Evolutionary conservation across 1,140 invertebrate species (phyloP), one percentile per base, ranked within the genome.

Genomic region (Mycetomoellerius zeteki): DNA sequence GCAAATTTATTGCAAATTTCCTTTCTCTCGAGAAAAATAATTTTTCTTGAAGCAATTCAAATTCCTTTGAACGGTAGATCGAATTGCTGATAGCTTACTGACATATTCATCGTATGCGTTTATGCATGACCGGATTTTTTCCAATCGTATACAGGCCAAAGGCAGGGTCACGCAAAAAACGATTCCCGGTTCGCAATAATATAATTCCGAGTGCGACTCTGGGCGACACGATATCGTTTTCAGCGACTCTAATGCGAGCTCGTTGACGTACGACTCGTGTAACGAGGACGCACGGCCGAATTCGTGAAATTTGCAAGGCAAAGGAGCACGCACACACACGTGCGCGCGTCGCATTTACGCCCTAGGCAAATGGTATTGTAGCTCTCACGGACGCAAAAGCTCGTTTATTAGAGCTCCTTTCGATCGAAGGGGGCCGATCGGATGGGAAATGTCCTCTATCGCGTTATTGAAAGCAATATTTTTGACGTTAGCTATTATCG

Each of bases 381-480:
- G 24, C 21, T 71, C 47, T 85, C 30, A 16, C 7, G 8, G 16
- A 43, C 24, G 54, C 47, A 67, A 67, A 47, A 75, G 14, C 64
- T 64, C 65, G 56, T 73, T 85, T 88, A 78, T 88, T 85, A 85
- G 72, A 85, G 85, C 77, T 88, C 72, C 56, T 54, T 75, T 65
- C 58, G 19, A 86, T 81, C 30, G 27, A 50, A 87, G n/a, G 3
- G 16, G 54, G 21, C 10, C 27, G 21, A 16, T 50, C 33, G 64
- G 30, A 4, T 16, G 84, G 50, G 37, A 65, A 52, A 37, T 54
- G 62, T 78, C 52, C 24, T 37, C 6, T 16, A 10, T 27, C 21
- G 33, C 56, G 75, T 86, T 87, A 90, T 85, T 90, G 80, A 82
- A 85, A 80, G 65, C 69, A 88, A 90, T 88, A 88, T 88, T 90